These are phyloP conservation scores for Calvadosia cruxmelitensis DNA, from an alignment of 30 jellyfish, hydroid and myxozoan genomes.

Conservation along the genomic window DNA sequence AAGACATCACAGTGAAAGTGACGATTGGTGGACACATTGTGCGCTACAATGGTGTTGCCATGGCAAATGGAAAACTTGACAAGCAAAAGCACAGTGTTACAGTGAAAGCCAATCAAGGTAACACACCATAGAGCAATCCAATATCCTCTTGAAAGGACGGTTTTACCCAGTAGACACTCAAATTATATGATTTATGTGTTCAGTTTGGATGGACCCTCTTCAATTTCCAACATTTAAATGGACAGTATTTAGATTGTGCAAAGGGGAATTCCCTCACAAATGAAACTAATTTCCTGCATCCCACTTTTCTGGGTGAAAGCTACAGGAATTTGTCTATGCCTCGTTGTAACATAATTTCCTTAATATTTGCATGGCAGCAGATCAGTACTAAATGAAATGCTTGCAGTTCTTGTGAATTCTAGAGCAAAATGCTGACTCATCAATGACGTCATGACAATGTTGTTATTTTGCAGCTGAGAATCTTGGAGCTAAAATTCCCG, in stretches of 20 bases:
- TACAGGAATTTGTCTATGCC: too few relatives aligned
- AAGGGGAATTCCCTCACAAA: not conserved
- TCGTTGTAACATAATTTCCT: too few relatives aligned
- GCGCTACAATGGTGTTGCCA: constrained; percentile 68
- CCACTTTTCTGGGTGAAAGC: not conserved
- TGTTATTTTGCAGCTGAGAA: constrained; percentile 33
- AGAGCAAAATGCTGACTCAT: too few relatives aligned
- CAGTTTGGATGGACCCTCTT: not conserved
- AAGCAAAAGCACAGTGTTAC: constrained; percentile 12
- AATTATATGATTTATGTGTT: not conserved
- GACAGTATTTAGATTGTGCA: too few relatives aligned
- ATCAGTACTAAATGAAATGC: too few relatives aligned
- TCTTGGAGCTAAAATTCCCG: constrained; percentile 23
- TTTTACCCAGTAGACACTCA: too few relatives aligned
- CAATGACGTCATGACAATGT: too few relatives aligned
- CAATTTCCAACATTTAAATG: too few relatives aligned
- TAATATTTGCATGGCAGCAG: too few relatives aligned
- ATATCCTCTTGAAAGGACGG: not conserved
- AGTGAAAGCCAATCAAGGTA: constrained; percentile 30
- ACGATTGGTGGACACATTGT: constrained; percentile 39
- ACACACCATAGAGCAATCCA: not conserved
- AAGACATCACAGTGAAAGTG: constrained; percentile 24
- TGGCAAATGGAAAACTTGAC: constrained; percentile 21
- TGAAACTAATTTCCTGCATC: not conserved
- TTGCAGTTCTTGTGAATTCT: too few relatives aligned